Evolutionary conservation across 2,113 vertebrate species (phyloP), one percentile per base, ranked within the genome.

Genomic region (Loxodonta africana): DNA sequence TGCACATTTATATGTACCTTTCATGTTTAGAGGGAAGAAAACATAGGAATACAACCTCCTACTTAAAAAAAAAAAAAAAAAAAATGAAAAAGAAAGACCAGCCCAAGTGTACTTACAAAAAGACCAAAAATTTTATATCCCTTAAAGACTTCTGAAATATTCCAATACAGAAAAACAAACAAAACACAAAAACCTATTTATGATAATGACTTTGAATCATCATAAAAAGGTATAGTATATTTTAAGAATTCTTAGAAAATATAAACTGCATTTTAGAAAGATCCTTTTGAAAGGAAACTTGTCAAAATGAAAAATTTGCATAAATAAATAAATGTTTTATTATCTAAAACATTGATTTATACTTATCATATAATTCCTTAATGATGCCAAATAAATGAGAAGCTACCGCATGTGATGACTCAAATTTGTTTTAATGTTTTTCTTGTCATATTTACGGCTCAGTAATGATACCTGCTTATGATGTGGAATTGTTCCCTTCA

Each of bases 361-460:
- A 92, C 62, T 85, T 86, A 80, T 80, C 15, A 93, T 37, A 30
- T 94, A 96, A 94, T 60, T 95, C 2, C 41, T 87, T 91, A 65
- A 80, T 76, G 90, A 91, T 81, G 11, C 10, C n/a, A 97, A 48
- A 87, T 77, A 86, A 83, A 87, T 65, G 74, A 62, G 6, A 86
- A 83, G 26, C 51, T 91, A 71, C 57, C 30, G 83, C 10, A 41
- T 65, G 5, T 37, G 15, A 95, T 60, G 21, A 91, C n/a, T 92
- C 51, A 78, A 96, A 93, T 48, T 86, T 46, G 21, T 69, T 63
- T 95, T 85, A 95, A 25, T 80, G 74, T 25, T 88, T 95, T 96
- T 90, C 73, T 80, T 76, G 18, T 76, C 48, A 51, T 85, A 86
- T 78, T 97, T 90, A 86, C 30, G 14, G 15, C 82, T 94, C 84